These are phyloP conservation scores for Macrotis lagotis DNA, from an alignment of 2,113 vertebrate species.

Conservation along the genomic window DNA sequence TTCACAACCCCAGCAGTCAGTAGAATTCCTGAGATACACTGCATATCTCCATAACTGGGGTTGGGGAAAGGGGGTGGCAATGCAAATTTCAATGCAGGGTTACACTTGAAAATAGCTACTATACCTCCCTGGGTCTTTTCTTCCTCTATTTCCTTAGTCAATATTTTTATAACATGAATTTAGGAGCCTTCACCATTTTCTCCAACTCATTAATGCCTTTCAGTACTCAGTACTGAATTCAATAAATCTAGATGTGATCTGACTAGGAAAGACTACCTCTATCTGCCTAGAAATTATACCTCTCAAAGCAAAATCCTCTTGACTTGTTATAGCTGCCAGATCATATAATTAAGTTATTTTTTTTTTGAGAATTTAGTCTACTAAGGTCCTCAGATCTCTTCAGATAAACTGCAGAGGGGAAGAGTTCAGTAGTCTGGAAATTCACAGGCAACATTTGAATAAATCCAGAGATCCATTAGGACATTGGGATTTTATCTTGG, in stretches of 20 bases:
- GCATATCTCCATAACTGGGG: not conserved
- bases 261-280: not conserved
- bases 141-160: not conserved
- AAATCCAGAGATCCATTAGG: conserved; percentile 3
- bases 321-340: not conserved
- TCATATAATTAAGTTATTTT: not conserved
- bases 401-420: not conserved
- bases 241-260: not conserved
- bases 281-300: not conserved
- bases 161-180: not conserved
- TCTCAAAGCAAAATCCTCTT: not conserved
- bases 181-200: not conserved
- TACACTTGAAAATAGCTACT: not conserved
- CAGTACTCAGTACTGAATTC: not conserved
- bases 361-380: not conserved
- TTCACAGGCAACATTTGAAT: not conserved
- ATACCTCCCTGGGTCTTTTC: not conserved
- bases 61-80: not conserved
- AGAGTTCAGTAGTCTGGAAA: not conserved
- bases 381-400: not conserved
- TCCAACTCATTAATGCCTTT: not conserved
- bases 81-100: not conserved
- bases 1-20: not conserved
- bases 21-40: not conserved
- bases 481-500: not conserved